Evolutionary conservation across 1,140 invertebrate species (phyloP), one percentile per base, ranked within the genome.

Genomic region (Lordiphosa collinella): DNA sequence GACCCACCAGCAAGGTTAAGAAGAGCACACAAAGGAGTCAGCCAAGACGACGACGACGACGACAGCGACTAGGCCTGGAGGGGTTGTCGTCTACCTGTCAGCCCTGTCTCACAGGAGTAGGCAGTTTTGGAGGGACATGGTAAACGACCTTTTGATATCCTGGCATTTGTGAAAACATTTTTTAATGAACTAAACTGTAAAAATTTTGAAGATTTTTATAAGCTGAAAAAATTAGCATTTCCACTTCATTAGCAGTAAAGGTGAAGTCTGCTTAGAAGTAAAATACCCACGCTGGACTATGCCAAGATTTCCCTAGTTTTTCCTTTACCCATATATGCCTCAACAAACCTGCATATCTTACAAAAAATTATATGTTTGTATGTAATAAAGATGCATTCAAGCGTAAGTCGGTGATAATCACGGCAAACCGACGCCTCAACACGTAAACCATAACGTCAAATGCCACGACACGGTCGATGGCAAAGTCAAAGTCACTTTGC

Each of bases 381-480:
- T 61, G 78, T 53, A 55, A 57, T 57, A 71, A 48, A 64, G 31
- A 73, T 74, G 76, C 76, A 84, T 82, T 82, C 72, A 82, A 84
- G 76, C 78, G 78, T 82, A 72, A 82, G 72, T 70, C 76, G 66
- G 71, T 68, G 78, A 82, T 82, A 82, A 82, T 82, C 76, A 84
- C 59, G 56, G 59, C 78, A 69, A 82, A 68, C 78, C 76, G 78
- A 67, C 63, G 72, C 61, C 71, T 72, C 76, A 82, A 80, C 76
- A 80, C 76, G 76, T 80, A 65, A 43, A 46, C 61, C 63, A 47
- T 65, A 70, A 72, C 53, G 78, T 82, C 67, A 84, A 84, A 82
- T 84, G 78, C 67, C 71, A 62, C 40, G 78, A 75, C 67, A 67
- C 44, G 37, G 52, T 57, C 52, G 47, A 52, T 52, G 48, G 44